phyloP scores from a whole-genome alignment of 1,140 invertebrate genomes.

The Laupala kohalensis region DNA sequence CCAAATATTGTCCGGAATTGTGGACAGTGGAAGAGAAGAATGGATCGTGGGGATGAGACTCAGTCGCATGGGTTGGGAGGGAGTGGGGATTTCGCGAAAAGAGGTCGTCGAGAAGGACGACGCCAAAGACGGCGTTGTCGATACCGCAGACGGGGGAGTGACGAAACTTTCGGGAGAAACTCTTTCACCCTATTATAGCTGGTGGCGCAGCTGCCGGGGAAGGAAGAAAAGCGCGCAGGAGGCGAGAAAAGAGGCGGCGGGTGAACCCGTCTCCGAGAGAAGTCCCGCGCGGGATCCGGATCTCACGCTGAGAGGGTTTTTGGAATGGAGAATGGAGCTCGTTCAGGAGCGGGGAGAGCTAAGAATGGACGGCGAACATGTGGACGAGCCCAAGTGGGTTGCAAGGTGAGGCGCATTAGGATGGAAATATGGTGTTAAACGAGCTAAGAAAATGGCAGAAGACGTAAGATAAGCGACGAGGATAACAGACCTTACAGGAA shows the following conservation, averaged over 20 bases:
- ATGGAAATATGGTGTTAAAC: no score
- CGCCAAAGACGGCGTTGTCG: background rate
- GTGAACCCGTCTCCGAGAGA: no score
- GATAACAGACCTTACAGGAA: no score
- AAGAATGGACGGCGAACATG: background rate
- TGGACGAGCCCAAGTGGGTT: background rate
- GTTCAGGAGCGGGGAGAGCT: background rate
- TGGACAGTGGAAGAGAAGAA: background rate
- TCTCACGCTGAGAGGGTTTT: no score
- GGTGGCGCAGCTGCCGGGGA: background rate
- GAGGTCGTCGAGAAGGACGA: no score
- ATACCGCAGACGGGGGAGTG: background rate
- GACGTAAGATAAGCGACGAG: no score
- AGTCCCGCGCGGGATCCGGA: no score
- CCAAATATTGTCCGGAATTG: background rate
- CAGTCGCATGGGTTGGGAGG: background rate
- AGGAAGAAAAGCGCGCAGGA: background rate
- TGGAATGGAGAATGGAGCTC: background rate
- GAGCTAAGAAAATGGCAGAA: no score
- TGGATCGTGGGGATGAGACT: background rate
- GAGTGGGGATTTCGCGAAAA: no score
- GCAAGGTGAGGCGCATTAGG: background rate
- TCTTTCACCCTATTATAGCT: background rate
- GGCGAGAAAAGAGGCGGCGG: background rate
- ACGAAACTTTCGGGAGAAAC: background rate